Percentiles rank a stretch among this genome's conserved stretches.
phyloP scores from a whole-genome alignment of 2,113 vertebrate species.

The Chionodraco myersi region DNA sequence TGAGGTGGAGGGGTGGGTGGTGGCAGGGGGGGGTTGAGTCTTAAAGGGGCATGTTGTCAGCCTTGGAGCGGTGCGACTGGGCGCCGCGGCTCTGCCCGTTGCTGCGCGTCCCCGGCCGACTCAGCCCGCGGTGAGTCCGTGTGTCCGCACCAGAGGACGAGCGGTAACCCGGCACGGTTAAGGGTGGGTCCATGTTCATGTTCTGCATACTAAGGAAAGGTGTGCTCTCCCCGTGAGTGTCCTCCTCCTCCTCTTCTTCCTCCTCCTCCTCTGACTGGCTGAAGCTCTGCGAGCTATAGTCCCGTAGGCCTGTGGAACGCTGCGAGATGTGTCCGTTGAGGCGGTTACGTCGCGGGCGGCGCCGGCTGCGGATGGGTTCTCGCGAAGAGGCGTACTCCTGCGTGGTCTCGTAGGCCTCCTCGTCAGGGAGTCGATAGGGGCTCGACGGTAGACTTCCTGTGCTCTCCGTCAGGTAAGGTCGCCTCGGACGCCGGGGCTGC shows the following conservation, averaged over 20 bases:
- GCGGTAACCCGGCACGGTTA: slow-evolving; percentile 84
- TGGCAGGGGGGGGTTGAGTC: slow-evolving; percentile 58
- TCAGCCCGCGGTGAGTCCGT: slow-evolving; percentile 92
- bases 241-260: slow-evolving; percentile 86
- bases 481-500: slow-evolving; percentile 85
- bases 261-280: slow-evolving; percentile 92
- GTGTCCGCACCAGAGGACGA: slow-evolving; percentile 86
- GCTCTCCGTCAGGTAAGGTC: slow-evolving; percentile 89
- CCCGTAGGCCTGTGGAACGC: slow-evolving; percentile 86
- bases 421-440: slow-evolving; percentile 92
- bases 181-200: slow-evolving; percentile 83
- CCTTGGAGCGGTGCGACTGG: slow-evolving; percentile 86
- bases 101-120: slow-evolving; percentile 86
- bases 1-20: slow-evolving; percentile 59
- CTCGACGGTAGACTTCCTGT: slow-evolving; percentile 96
- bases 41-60: slow-evolving; percentile 93
- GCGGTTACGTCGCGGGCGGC: slow-evolving; percentile 90
- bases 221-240: slow-evolving; percentile 90
- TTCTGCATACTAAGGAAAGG: slow-evolving; percentile 96
- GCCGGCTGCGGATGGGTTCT: slow-evolving; percentile 87
- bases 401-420: slow-evolving; percentile 97
- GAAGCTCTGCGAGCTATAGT: slow-evolving; percentile 94
- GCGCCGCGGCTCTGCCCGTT: slow-evolving; percentile 87
- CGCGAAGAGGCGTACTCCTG: slow-evolving; percentile 93
- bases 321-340: slow-evolving; percentile 93